These are phyloP conservation scores for Gracilinanus agilis DNA, from an alignment of 2,113 vertebrate species.

Conservation along the genomic window DNA sequence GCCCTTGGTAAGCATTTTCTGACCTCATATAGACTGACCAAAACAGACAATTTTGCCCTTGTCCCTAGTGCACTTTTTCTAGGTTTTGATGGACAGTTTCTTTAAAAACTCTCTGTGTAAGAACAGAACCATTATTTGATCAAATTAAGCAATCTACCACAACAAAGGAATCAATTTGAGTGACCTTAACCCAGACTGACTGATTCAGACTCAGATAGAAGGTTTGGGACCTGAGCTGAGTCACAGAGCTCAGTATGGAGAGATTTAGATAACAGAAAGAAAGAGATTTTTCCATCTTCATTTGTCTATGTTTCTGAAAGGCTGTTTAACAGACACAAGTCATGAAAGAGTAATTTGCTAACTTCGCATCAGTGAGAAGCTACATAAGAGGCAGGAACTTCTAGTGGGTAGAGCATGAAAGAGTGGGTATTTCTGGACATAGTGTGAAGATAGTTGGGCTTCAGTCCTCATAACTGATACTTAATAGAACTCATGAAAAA, in stretches of 20 bases:
- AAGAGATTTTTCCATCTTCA: neutral
- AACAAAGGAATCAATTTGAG: neutral
- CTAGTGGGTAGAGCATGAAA: neutral
- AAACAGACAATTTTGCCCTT: neutral
- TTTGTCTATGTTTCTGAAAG: neutral
- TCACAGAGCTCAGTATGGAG: neutral
- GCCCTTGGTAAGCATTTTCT: neutral
- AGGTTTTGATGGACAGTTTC: too few relatives aligned
- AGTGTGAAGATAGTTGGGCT: neutral
- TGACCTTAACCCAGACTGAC: neutral
- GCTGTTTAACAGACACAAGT: neutral
- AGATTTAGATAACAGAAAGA: neutral
- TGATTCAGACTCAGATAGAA: neutral
- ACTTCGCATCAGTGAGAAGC: neutral
- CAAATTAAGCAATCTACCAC: neutral
- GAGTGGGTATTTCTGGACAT: neutral
- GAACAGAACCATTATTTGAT: neutral
- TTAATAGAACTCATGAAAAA: neutral
- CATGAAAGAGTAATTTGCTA: neutral
- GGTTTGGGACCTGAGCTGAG: neutral
- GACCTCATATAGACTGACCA: neutral
- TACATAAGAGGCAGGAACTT: neutral
- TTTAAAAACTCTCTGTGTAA: neutral
- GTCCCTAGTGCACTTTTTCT: too few relatives aligned
- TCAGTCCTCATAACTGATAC: neutral